Conservation (phyloP, 2,888 invertebrate genomes). For the Alloscopus bannaensis region DNA sequence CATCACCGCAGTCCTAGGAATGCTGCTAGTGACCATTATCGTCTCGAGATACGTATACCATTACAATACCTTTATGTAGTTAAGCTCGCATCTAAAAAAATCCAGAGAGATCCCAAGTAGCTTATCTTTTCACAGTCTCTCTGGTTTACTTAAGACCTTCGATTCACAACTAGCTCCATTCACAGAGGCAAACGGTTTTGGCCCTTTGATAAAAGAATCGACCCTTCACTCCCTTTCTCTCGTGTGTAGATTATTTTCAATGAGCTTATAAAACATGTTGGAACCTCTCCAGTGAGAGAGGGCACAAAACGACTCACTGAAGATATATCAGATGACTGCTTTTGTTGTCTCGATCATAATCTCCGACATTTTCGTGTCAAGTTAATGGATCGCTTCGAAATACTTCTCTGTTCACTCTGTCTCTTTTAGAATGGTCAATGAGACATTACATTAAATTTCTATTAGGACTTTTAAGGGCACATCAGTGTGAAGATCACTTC, state of each 20-base stretch:
- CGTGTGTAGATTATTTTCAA: not conserved
- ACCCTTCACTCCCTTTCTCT: not conserved
- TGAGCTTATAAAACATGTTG: not conserved
- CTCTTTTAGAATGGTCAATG: slow-evolving; percentile 46
- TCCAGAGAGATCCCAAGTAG: slow-evolving; percentile 46
- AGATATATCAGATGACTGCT: slow-evolving; percentile 60
- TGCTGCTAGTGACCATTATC: slow-evolving; percentile 51
- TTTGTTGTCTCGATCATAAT: slow-evolving; percentile 63
- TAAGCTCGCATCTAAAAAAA: slow-evolving; percentile 1
- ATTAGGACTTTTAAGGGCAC: not conserved
- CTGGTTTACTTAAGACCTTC: not conserved
- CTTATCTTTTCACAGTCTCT: slow-evolving; percentile 44
- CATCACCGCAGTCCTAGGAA: too few species aligned
- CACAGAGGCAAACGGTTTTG: not conserved
- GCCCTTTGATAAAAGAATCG: not conserved
- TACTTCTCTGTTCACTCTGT: slow-evolving; percentile 44
- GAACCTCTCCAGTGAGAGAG: not conserved
- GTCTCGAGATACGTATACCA: slow-evolving; percentile 30
- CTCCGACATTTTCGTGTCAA: slow-evolving; percentile 65
- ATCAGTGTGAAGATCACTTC: too few species aligned
- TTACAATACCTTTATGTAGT: slow-evolving; percentile 37
- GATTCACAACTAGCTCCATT: not conserved
- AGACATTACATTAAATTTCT: slow-evolving; percentile 38
- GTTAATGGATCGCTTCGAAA: slow-evolving; percentile 64
- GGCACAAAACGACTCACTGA: slow-evolving; percentile 8